Base-by-base conservation (phyloP, 2,888 invertebrate species). In the Eilema sororculum region DNA sequence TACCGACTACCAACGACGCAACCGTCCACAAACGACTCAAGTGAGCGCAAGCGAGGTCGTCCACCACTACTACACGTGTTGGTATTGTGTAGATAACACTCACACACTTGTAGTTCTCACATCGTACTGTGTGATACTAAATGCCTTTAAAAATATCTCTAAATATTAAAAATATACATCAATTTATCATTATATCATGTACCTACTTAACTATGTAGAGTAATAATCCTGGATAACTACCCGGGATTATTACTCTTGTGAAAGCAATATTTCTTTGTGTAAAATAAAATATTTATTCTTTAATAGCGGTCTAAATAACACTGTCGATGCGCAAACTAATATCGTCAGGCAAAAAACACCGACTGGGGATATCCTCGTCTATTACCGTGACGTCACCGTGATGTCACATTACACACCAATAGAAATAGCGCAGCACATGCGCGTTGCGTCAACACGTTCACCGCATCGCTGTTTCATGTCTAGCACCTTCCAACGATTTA, bases 1-100 rank as follows among this genome's bases (percentile, higher is more conserved):
- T 88, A 92, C 90, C 87, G 89, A 92, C 88, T 88, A 92, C 90
- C 88, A 90, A 91, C 88, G 90, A 92, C 90, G 89, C 90, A 89
- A 88, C 87, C 90, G 90, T 90, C 90, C 90, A 90, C 91, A 87
- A 89, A 86, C 86, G 86, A 87, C 88, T 88, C 87, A 86, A 91
- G 90, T 92, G 91, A 93, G 90, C 91, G 91, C 90, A 90, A 90
- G 90, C 94, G 94, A 94, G 94, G 94, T 94, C 94, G 90, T 88
- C 89, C 91, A 88, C 89, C 58, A 66, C 88, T 82, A 87, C 86
- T 85, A 89, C 86, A 90, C 81, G 84, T 83, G 86, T 87, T 86
- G 82, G 77, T 81, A 86, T 85, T 86, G 84, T 88, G 81, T 88
- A 83, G 86, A 86, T 84, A 88, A 87, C 87, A 88, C 86, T 79